These are phyloP conservation scores for Synanthedon andrenaeformis DNA, from an alignment of 2,888 invertebrate genomes.

Conservation along the genomic window DNA sequence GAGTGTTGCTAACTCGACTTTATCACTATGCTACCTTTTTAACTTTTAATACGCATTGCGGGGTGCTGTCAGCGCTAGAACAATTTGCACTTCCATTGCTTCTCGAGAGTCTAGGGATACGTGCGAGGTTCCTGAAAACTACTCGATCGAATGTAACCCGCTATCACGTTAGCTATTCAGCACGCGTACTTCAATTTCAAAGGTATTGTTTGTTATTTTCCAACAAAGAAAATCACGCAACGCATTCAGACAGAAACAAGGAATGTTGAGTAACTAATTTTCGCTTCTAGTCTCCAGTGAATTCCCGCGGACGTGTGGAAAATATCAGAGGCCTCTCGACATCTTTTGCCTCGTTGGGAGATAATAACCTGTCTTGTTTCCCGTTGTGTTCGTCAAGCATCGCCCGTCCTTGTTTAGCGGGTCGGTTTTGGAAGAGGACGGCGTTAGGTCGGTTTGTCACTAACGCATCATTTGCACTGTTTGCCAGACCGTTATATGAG, in stretches of 20 bases:
- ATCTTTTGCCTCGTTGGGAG: conserved; percentile 52
- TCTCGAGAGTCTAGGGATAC: too few species aligned
- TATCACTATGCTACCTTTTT: conserved; percentile 20
- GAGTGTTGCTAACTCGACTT: conserved; percentile 17
- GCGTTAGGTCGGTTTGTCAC: conserved; percentile 50
- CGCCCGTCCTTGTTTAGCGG: conserved; percentile 25
- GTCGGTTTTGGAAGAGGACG: conserved; percentile 28
- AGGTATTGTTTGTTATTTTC: conserved; percentile 59
- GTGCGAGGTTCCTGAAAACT: too few species aligned
- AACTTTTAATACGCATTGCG: conserved; percentile 11
- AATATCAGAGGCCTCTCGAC: conserved; percentile 58
- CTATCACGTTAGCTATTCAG: conserved; percentile 24
- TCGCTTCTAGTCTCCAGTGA: conserved; percentile 61
- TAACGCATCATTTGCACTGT: conserved; percentile 66
- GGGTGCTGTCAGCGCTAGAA: conserved; percentile 9
- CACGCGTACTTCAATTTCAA: conserved; percentile 59
- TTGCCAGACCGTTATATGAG: conserved; percentile 62
- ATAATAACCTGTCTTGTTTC: conserved; percentile 68
- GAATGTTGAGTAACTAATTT: conserved; percentile 67
- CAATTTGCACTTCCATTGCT: conserved; percentile 6
- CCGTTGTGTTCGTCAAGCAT: conserved; percentile 48
- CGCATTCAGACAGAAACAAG: conserved; percentile 59
- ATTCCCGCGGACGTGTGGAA: conserved; percentile 66
- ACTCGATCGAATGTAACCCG: too few species aligned
- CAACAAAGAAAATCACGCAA: conserved; percentile 67